Conservation (phyloP, 2,113 vertebrate genomes). For the Alexandromys fortis region DNA sequence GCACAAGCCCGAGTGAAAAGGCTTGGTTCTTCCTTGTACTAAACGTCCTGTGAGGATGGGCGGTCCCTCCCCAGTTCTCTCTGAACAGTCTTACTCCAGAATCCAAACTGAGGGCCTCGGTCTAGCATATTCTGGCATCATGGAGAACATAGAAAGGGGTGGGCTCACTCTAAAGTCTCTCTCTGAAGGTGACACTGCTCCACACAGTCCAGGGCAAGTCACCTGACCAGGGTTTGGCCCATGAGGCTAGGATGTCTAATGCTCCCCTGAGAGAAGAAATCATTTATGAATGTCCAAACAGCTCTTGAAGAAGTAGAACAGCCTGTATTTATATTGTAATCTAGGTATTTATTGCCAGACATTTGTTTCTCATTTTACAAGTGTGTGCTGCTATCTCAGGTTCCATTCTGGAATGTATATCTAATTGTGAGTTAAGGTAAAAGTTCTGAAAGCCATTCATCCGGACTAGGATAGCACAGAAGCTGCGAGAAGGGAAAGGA, state of each 20-base stretch:
- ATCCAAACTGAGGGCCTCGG: background rate
- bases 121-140: background rate
- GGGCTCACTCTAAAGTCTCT: background rate
- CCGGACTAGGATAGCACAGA: background rate
- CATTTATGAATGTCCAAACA: background rate
- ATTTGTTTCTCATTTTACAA: constrained; percentile 47
- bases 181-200: background rate
- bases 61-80: background rate
- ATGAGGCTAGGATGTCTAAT: background rate
- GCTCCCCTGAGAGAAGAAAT: background rate
- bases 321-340: background rate
- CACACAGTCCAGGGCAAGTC: background rate
- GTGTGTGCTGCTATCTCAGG: background rate
- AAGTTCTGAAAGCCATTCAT: background rate
- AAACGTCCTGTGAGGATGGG: background rate
- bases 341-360: background rate
- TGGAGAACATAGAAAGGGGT: background rate
- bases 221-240: background rate
- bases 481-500: background rate
- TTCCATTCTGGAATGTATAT: constrained; percentile 29
- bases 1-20: background rate
- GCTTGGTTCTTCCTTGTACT: background rate
- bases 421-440: constrained; percentile 9
- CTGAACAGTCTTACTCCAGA: background rate
- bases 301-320: background rate